These are phyloP conservation scores for Linyphia triangularis DNA, from an alignment of 2,888 invertebrate genomes.

Conservation along the genomic window DNA sequence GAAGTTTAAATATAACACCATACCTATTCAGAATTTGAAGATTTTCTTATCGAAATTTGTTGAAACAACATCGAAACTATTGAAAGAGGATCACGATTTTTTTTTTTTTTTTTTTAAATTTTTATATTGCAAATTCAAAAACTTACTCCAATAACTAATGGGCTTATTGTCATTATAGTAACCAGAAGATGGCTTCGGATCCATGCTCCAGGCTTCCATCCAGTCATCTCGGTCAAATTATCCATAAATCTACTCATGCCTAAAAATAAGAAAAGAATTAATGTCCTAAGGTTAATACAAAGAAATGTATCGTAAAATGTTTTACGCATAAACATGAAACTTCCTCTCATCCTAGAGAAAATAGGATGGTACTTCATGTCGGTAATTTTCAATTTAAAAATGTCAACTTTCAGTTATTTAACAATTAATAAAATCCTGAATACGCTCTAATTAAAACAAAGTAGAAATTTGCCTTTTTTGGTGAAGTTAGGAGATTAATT, in stretches of 20 bases:
- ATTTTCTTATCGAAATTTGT: no score
- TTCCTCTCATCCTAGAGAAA: no score
- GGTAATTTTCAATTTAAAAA: not conserved
- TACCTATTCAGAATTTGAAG: no score
- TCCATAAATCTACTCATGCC: conserved; percentile 74
- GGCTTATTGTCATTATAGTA: conserved; percentile 73
- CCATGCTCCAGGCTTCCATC: conserved; percentile 73
- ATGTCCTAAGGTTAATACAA: not conserved
- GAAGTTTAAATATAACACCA: no score
- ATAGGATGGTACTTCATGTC: not conserved
- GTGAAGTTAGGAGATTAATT: no score
- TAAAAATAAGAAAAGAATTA: conserved; percentile 23
- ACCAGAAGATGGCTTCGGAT: conserved; percentile 74
- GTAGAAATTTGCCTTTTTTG: no score
- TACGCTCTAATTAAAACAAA: no score
- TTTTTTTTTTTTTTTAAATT: no score
- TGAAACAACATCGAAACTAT: no score
- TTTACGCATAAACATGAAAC: not conserved
- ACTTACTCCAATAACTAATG: conserved; percentile 72
- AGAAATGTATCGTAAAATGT: not conserved
- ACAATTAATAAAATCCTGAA: not conserved
- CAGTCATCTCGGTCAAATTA: conserved; percentile 75
- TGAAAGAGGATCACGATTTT: no score
- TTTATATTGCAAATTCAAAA: no score
- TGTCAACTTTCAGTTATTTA: not conserved